Conservation (phyloP, 2,797 vertebrate species). For the Chaunax sp. region DNA sequence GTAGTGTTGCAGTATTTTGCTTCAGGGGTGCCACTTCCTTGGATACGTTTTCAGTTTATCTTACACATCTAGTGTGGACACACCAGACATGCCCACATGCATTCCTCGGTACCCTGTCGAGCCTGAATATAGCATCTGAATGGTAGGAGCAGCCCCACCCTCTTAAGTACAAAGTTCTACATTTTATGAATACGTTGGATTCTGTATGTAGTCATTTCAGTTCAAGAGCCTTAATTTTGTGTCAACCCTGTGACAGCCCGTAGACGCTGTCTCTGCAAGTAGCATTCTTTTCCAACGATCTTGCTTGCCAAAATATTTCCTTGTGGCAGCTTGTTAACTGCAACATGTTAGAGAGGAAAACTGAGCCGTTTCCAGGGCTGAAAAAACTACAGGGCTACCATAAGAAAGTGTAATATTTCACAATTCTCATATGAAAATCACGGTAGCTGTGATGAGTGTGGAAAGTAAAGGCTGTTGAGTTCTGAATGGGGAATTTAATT, state of each 20-base stretch:
- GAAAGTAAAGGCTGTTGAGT: too few relatives aligned
- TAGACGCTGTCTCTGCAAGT: constrained; percentile 18
- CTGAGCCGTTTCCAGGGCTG: neutral
- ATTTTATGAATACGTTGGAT: constrained; percentile 56
- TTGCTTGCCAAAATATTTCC: constrained; percentile 26
- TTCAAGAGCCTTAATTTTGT: constrained; percentile 31
- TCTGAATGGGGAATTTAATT: too few relatives aligned
- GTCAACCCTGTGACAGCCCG: constrained; percentile 4
- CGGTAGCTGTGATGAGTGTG: too few relatives aligned
- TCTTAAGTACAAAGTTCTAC: constrained; percentile 58
- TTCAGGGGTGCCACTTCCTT: constrained; percentile 44
- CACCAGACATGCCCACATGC: constrained; percentile 56
- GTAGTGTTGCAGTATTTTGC: constrained; percentile 43
- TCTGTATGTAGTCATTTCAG: constrained; percentile 34
- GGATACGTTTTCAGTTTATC: constrained; percentile 65
- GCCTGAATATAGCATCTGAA: constrained; percentile 70
- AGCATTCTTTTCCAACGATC: constrained; percentile 1
- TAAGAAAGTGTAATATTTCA: neutral
- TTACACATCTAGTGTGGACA: constrained; percentile 54
- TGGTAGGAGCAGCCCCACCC: constrained; percentile 60
- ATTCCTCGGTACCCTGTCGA: constrained; percentile 61
- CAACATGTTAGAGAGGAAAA: constrained; percentile 2
- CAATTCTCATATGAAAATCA: too few relatives aligned
- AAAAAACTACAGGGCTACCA: neutral
- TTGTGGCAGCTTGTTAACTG: neutral